phyloP scores from a whole-genome alignment of 2,888 invertebrate species.

The Oxyteleia sp. region DNA sequence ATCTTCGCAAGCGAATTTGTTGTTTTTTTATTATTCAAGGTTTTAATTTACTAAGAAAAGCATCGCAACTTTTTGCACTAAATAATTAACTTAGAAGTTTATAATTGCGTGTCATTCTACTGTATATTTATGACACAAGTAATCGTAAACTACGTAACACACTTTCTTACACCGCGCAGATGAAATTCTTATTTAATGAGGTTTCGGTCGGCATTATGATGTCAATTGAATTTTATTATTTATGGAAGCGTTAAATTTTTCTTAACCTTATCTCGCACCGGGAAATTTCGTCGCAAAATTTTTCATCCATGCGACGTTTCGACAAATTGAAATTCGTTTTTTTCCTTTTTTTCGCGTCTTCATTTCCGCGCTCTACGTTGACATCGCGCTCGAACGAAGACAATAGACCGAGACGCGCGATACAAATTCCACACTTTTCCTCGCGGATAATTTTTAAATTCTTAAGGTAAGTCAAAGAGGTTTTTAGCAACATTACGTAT shows the following conservation, averaged over 20 bases:
- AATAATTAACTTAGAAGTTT: conserved; percentile 9
- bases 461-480: no score
- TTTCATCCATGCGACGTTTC: conserved; percentile 19
- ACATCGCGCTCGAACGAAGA: no score
- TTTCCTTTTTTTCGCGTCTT: no score
- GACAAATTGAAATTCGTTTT: conserved; percentile 27
- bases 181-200: no score
- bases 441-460: conserved; percentile 13
- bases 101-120: neutral
- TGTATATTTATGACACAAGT: no score
- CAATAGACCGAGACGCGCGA: no score
- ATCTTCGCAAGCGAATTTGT: neutral
- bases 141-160: no score
- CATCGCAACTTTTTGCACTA: conserved; percentile 1
- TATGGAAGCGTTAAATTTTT: conserved; percentile 2
- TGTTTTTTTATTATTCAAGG: neutral
- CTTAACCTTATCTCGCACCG: conserved; percentile 4
- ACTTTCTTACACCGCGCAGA: no score
- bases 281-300: conserved; percentile 2
- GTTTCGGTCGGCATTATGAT: conserved; percentile 8
- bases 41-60: neutral
- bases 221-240: conserved; percentile 38
- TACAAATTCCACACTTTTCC: no score
- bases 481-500: no score
- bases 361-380: no score